A percentile compares a stretch with the other conserved stretches of the same genome.
Evolutionary conservation across 1,140 invertebrate species (phyloP).

Genomic region (Drosophila miranda): DNA sequence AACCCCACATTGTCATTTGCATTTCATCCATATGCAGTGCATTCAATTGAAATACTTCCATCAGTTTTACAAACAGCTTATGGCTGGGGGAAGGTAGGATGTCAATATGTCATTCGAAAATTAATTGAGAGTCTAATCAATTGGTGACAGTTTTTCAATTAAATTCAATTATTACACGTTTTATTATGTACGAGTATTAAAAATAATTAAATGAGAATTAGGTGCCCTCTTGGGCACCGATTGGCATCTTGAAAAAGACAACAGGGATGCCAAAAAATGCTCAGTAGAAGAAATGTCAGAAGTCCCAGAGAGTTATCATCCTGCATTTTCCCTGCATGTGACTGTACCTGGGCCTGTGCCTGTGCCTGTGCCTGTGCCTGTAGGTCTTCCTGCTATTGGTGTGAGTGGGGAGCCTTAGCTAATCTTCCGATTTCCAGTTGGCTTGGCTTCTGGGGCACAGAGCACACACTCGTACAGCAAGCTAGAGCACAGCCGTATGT

Average conservation of each 20-base stretch:
- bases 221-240: no score
- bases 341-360: neutral
- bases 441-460: slow-evolving; percentile 69
- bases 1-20: slow-evolving; percentile 61
- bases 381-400: slow-evolving; percentile 1
- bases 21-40: slow-evolving; percentile 50
- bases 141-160: no score
- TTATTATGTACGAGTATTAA: no score
- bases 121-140: no score
- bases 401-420: slow-evolving; percentile 45
- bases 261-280: no score
- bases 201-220: no score
- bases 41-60: slow-evolving; percentile 66
- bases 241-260: no score
- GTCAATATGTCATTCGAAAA: no score
- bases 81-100: slow-evolving; percentile 1
- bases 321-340: neutral
- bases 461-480: slow-evolving; percentile 24
- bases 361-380: neutral
- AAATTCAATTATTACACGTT: no score
- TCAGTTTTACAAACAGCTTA: slow-evolving; percentile 30
- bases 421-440: slow-evolving; percentile 73
- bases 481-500: slow-evolving; percentile 46
- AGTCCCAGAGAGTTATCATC: no score
- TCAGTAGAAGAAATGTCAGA: no score